Percentiles rank a stretch among this genome's conserved stretches.
Conservation (phyloP, 1,140 invertebrate species). For the Panagrolaimus sp. region DNA sequence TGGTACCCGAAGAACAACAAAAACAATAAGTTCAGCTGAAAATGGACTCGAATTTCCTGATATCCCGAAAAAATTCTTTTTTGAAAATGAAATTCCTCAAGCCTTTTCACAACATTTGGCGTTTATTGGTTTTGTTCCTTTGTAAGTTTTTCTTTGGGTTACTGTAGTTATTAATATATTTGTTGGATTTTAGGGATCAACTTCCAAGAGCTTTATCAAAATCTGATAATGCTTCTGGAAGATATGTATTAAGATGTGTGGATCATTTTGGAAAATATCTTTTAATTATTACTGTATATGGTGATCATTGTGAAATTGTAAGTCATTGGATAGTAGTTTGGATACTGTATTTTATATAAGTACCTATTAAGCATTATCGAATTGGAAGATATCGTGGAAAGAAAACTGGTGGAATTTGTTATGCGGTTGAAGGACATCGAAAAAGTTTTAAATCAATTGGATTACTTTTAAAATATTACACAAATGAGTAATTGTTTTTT, state of each 20-base stretch:
- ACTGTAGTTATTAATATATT: background rate
- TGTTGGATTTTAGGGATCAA: slow-evolving; percentile 7
- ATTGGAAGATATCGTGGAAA: background rate
- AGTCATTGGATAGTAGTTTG: background rate
- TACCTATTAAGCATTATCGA: background rate
- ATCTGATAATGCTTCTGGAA: background rate
- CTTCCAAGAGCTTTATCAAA: background rate
- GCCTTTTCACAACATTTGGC: background rate
- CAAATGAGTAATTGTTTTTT: too few relatives aligned
- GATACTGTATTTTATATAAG: background rate
- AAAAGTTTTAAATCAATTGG: background rate
- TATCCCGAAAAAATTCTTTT: background rate
- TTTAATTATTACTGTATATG: background rate
- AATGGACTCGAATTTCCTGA: background rate
- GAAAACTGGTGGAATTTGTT: background rate
- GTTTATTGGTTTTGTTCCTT: background rate
- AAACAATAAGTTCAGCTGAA: background rate
- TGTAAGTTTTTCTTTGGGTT: slow-evolving; percentile 3
- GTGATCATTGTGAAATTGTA: slow-evolving; percentile 12
- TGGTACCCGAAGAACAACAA: too few relatives aligned
- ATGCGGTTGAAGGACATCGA: background rate
- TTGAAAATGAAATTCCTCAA: background rate
- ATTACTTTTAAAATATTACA: background rate
- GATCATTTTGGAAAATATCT: slow-evolving; percentile 1
- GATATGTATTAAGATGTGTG: background rate